These are phyloP conservation scores for Pycnomerus fuliginosus DNA, from an alignment of 2,888 invertebrate genomes.

Conservation along the genomic window DNA sequence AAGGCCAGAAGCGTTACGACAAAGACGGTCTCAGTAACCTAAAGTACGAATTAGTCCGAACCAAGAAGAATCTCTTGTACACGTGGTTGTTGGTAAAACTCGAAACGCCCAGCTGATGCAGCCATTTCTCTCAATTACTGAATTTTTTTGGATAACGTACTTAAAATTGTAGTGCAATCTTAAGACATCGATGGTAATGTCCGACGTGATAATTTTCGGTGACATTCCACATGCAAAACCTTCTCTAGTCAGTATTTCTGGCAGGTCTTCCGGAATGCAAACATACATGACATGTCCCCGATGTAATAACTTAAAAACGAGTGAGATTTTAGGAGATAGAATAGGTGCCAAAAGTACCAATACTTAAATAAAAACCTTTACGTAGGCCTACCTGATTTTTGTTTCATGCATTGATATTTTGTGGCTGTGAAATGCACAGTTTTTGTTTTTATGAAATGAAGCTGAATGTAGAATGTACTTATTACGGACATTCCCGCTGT, in stretches of 20 bases:
- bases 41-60: constrained; percentile 70
- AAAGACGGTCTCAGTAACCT: constrained; percentile 86
- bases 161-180: too few relatives aligned
- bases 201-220: too few relatives aligned
- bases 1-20: constrained; percentile 78
- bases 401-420: constrained; percentile 10
- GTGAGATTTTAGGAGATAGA: constrained; percentile 22
- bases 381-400: constrained; percentile 5
- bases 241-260: too few relatives aligned
- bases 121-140: constrained; percentile 7
- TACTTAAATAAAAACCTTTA: constrained; percentile 7
- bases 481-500: too few relatives aligned
- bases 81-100: constrained; percentile 81
- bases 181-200: too few relatives aligned
- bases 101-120: constrained; percentile 70
- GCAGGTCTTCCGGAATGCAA: too few relatives aligned
- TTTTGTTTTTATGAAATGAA: background rate
- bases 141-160: constrained; percentile 11
- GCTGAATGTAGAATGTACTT: too few relatives aligned
- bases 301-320: constrained; percentile 5
- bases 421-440: constrained; percentile 21
- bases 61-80: constrained; percentile 71
- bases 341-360: constrained; percentile 23
- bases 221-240: too few relatives aligned
- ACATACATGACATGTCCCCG: too few relatives aligned